Conservation (phyloP, 1,140 invertebrate species). For the Drosophila tropicalis region DNA sequence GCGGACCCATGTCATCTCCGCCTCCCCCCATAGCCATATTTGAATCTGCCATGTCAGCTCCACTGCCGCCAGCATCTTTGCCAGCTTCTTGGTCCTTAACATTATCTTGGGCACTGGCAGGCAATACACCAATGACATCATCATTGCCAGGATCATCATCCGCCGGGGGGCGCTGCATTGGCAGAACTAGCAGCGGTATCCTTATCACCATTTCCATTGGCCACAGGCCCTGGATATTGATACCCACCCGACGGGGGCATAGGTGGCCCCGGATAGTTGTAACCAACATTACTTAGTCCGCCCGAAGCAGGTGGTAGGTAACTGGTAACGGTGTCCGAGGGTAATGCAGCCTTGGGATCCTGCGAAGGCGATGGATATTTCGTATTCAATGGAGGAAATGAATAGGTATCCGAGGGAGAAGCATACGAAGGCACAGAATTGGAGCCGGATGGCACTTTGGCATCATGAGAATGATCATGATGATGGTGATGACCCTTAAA, state of each 20-base stretch:
- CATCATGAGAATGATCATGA: conserved; percentile 49
- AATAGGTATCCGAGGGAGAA: conserved; percentile 63
- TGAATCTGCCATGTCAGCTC: conserved; percentile 19
- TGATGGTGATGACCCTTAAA: conserved; percentile 58
- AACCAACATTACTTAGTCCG: conserved; percentile 47
- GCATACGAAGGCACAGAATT: conserved; percentile 60
- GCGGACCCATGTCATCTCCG: conserved; percentile 32
- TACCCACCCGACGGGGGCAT: conserved; percentile 42
- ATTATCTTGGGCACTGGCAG: conserved; percentile 74
- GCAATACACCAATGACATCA: conserved; percentile 69
- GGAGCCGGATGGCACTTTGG: conserved; percentile 57
- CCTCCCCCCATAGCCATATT: conserved; percentile 17
- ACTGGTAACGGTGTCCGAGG: conserved; percentile 60
- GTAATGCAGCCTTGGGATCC: conserved; percentile 59
- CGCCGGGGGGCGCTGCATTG: conserved; percentile 25
- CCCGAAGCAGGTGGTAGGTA: conserved; percentile 78
- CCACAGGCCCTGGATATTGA: conserved; percentile 62
- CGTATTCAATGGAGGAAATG: conserved; percentile 74
- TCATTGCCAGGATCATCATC: conserved; percentile 66
- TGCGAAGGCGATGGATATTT: conserved; percentile 68
- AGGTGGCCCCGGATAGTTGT: conserved; percentile 53
- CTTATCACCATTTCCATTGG: conserved; percentile 52
- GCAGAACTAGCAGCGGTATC: conserved; percentile 44
- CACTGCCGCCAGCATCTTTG: conserved; percentile 41
- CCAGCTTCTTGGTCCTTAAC: conserved; percentile 40